phyloP scores from a whole-genome alignment of 2,797 vertebrate genomes.

The Enteromius viviparus region DNA sequence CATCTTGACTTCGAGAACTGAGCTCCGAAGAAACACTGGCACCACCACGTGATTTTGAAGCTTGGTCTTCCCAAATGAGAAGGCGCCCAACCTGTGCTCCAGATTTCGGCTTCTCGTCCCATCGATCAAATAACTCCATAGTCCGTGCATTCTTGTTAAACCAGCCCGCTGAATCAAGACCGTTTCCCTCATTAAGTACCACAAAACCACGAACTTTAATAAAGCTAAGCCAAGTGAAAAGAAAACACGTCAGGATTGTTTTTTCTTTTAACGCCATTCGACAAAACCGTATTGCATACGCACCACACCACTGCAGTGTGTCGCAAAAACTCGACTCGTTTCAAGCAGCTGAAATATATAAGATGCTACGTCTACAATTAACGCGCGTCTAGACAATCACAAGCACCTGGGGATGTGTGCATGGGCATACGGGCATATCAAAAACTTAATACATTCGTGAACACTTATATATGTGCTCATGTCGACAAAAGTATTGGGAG shows the following conservation, averaged over 20 bases:
- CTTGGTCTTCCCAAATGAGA: slow-evolving; percentile 58
- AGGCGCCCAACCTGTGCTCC: slow-evolving; percentile 63
- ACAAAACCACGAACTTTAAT: slow-evolving; percentile 55
- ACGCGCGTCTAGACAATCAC: neutral
- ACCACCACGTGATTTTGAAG: neutral
- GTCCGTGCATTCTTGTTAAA: neutral
- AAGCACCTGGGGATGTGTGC: neutral
- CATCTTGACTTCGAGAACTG: neutral
- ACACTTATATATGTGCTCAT: neutral
- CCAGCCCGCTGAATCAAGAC: neutral
- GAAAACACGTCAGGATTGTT: slow-evolving; percentile 50
- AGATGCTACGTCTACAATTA: slow-evolving; percentile 1
- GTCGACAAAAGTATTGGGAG: neutral
- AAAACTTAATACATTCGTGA: neutral
- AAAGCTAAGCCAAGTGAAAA: slow-evolving; percentile 54
- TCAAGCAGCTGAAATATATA: neutral
- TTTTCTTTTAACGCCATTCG: slow-evolving; percentile 65
- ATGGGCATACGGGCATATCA: neutral
- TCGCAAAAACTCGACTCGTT: neutral
- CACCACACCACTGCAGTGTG: slow-evolving; percentile 41
- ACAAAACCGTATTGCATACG: slow-evolving; percentile 22
- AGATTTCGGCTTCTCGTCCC: neutral
- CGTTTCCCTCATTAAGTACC: slow-evolving; percentile 38
- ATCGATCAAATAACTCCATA: neutral
- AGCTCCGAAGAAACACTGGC: neutral